Evolutionary conservation across 1,140 invertebrate species (phyloP), one percentile per base, ranked within the genome.

Genomic region (Heliconius himera): DNA sequence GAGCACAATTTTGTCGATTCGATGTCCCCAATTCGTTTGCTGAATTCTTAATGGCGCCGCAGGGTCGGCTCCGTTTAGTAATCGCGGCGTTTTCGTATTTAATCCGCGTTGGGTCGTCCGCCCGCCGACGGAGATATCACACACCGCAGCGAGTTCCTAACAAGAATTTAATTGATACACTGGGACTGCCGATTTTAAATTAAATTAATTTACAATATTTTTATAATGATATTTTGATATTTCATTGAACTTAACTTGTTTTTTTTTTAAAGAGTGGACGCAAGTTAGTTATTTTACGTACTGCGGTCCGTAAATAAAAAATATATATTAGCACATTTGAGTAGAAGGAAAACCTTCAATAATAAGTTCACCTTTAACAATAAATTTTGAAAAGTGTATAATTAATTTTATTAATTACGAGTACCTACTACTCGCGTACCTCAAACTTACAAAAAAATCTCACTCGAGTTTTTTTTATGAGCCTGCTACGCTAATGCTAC

Each of bases 1-100:
- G 84, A 85, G 90, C 87, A 89, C 90, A 94, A 93, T 94, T 94
- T 92, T 88, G 90, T 90, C 92, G 90, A 92, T 91, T 91, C 91
- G 90, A 90, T 92, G 91, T 92, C 89, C 88, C 86, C 89, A 88
- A 91, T 93, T 89, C 92, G 92, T 92, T 91, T 87, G 87, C 87
- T 91, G 92, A 94, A 92, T 93, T 87, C 91, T 85, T 92, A 93
- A 92, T 93, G 83, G 85, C 81, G 88, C 84, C 86, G 83, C 78
- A 82, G 91, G 88, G 88, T 87, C 87, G 86, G 82, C 80, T 88
- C 81, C 79, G 82, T 83, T 86, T 84, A 84, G 86, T 89, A 91
- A 90, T 89, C 87, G 87, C 80, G 83, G 78, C 88, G 83, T 88
- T 93, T 91, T 87, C 85, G 87, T 87, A 91, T 93, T 92, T 93